A percentile compares a stretch with the other conserved stretches of the same genome.
phyloP scores from a whole-genome alignment of 2,797 vertebrate genomes.

The Vespertilio murinus region DNA sequence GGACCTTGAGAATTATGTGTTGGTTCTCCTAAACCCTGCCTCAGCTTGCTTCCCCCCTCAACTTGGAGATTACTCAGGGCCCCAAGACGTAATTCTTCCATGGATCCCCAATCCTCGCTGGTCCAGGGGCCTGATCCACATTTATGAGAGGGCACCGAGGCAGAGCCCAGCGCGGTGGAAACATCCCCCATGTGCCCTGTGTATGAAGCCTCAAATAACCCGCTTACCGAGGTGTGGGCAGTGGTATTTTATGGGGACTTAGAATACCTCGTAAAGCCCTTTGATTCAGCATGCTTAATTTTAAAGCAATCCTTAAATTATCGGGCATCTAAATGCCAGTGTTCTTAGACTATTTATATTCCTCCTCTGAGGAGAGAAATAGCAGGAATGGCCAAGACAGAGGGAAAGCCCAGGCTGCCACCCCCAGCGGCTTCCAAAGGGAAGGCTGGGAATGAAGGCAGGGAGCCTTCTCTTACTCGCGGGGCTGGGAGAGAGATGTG shows the following conservation, averaged over 20 bases:
- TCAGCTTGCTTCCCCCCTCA: neutral
- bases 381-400: slow-evolving; percentile 27
- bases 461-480: neutral
- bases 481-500: neutral
- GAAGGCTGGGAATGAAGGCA: neutral
- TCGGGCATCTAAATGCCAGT: slow-evolving; percentile 68
- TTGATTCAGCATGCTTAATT: slow-evolving; percentile 80
- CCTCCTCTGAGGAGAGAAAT: slow-evolving; percentile 56
- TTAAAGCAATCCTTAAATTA: slow-evolving; percentile 78
- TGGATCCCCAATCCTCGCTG: neutral
- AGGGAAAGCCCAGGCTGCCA: neutral
- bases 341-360: slow-evolving; percentile 73
- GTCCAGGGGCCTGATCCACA: slow-evolving; percentile 13
- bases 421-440: neutral
- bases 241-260: slow-evolving; percentile 70
- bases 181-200: slow-evolving; percentile 30
- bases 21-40: neutral
- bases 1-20: neutral
- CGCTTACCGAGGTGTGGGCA: neutral
- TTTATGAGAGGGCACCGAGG: slow-evolving; percentile 24
- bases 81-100: neutral
- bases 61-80: neutral
- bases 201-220: slow-evolving; percentile 77
- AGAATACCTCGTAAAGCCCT: slow-evolving; percentile 75
- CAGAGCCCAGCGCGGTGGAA: neutral